Conservation (phyloP, 2,113 vertebrate species). For the Marmota monax region DNA sequence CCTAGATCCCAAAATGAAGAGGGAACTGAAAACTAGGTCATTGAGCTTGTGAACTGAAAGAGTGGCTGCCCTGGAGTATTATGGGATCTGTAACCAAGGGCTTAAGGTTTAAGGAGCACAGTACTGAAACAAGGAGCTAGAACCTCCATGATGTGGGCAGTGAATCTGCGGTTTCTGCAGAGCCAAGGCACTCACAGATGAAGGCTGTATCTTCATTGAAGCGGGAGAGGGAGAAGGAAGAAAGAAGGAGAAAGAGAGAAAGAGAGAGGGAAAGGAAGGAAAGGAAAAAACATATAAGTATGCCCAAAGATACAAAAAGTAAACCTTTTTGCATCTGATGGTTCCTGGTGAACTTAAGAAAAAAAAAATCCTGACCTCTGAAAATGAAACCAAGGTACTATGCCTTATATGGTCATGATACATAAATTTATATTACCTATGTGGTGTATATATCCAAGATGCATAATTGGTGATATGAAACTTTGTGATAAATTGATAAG, state of each 20-base stretch:
- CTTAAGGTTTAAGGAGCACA: not conserved
- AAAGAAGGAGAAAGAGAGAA: not conserved
- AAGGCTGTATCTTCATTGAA: not conserved
- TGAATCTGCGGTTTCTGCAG: not conserved
- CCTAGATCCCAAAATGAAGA: constrained; percentile 37
- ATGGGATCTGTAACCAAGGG: not conserved
- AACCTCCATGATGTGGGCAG: not conserved
- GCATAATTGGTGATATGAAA: not conserved
- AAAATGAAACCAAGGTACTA: not conserved
- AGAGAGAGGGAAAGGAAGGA: not conserved
- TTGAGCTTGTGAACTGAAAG: not conserved
- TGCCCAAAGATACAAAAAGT: not conserved
- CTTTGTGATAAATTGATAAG: constrained; percentile 4
- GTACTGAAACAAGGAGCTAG: not conserved
- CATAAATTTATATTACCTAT: constrained; percentile 6
- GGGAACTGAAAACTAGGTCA: constrained; percentile 59
- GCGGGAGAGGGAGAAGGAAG: not conserved
- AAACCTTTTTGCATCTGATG: not conserved
- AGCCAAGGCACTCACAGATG: not conserved
- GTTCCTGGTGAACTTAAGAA: not conserved
- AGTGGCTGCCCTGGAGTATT: not conserved
- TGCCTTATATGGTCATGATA: not conserved
- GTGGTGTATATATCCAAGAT: not conserved
- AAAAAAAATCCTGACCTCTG: not conserved
- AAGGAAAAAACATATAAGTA: not conserved